A percentile compares a stretch with the other conserved stretches of the same genome.
Evolutionary conservation across 2,888 invertebrate genomes (phyloP).

Genomic region (Octodonta nipae): DNA sequence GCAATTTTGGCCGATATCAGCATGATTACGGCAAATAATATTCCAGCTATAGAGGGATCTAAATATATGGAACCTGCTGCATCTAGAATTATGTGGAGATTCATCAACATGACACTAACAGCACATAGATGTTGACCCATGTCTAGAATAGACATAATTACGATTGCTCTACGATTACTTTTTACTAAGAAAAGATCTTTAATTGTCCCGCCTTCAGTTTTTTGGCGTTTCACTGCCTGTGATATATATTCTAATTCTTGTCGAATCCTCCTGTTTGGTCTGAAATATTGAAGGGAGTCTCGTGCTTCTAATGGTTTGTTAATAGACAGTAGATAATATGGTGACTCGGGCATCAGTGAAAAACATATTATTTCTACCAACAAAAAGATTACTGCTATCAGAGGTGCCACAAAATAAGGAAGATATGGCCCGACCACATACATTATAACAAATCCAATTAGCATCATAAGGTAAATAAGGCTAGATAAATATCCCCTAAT

Average conservation of each 20-base stretch:
- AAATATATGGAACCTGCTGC: constrained; percentile 29
- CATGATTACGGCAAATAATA: constrained; percentile 31
- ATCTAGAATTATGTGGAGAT: constrained; percentile 30
- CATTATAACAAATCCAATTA: constrained; percentile 29
- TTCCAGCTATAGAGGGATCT: constrained; percentile 25
- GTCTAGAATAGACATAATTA: constrained; percentile 32
- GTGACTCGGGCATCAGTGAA: constrained; percentile 31
- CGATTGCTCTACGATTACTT: constrained; percentile 30
- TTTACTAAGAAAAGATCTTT: constrained; percentile 28
- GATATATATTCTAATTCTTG: constrained; percentile 28
- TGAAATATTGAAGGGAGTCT: constrained; percentile 24
- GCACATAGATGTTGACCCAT: constrained; percentile 32
- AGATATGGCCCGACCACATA: constrained; percentile 27
- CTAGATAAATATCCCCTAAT: constrained; percentile 31
- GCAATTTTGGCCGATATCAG: constrained; percentile 26
- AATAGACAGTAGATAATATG: constrained; percentile 28
- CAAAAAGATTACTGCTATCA: constrained; percentile 26
- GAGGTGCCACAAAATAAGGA: constrained; percentile 26
- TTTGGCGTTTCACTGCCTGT: constrained; percentile 26
- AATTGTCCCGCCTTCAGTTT: constrained; percentile 26
- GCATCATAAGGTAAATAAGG: constrained; percentile 31
- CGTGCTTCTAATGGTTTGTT: constrained; percentile 24
- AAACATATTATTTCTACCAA: constrained; percentile 26
- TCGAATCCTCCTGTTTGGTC: constrained; percentile 21
- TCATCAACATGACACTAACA: constrained; percentile 34